Percentiles rank a stretch among this genome's conserved stretches.
These are phyloP conservation scores for Anthoptus insignis DNA, from an alignment of 2,888 invertebrate species.

Conservation along the genomic window DNA sequence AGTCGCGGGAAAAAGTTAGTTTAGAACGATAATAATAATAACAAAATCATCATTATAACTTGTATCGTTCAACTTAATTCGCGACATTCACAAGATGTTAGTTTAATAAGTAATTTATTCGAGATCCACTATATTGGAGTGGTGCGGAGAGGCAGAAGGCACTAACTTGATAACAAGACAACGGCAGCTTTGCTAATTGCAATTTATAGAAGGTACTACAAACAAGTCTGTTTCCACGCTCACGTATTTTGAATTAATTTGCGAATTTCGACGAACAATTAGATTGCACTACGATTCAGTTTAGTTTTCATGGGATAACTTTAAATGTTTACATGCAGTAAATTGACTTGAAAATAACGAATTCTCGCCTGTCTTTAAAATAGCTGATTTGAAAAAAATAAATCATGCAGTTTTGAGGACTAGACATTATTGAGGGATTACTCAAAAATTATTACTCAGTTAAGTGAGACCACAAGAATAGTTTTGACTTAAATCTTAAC, in stretches of 20 bases:
- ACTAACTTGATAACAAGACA: slow-evolving; percentile 86
- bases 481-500: too few relatives aligned
- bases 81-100: slow-evolving; percentile 41
- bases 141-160: slow-evolving; percentile 74
- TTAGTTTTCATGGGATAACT: slow-evolving; percentile 13
- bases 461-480: too few relatives aligned
- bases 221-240: slow-evolving; percentile 81
- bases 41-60: too few relatives aligned
- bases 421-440: too few relatives aligned
- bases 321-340: background rate
- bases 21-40: too few relatives aligned
- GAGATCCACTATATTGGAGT: slow-evolving; percentile 66
- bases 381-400: too few relatives aligned
- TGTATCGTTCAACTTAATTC: too few relatives aligned
- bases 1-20: too few relatives aligned
- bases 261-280: slow-evolving; percentile 75
- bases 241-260: slow-evolving; percentile 86
- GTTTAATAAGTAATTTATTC: slow-evolving; percentile 68
- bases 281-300: slow-evolving; percentile 53
- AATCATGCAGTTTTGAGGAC: too few relatives aligned
- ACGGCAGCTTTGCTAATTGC: slow-evolving; percentile 84
- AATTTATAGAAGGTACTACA: slow-evolving; percentile 87
- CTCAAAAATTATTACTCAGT: too few relatives aligned
- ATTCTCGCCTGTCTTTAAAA: too few relatives aligned
- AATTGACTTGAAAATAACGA: too few relatives aligned